A percentile compares a stretch with the other conserved stretches of the same genome.
phyloP scores from a whole-genome alignment of 1,140 invertebrate species.

The Drosophila kanapiae region DNA sequence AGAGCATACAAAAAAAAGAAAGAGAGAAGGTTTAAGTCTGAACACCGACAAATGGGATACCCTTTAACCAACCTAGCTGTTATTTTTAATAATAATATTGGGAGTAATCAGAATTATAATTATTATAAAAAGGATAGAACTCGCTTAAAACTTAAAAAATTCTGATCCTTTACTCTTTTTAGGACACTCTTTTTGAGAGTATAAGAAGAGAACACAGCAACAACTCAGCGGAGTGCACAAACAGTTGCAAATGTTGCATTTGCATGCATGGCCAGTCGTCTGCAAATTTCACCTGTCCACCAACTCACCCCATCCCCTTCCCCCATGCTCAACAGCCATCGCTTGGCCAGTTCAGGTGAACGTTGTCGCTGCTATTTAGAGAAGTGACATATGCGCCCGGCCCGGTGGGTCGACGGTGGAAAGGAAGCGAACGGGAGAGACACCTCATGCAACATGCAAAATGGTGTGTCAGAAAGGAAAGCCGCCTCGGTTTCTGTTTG shows the following conservation, averaged over 20 bases:
- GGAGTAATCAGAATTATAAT: not conserved
- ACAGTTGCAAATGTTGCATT: slow-evolving; percentile 82
- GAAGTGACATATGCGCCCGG: slow-evolving; percentile 70
- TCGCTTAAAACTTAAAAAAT: too few species aligned
- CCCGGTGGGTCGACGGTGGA: slow-evolving; percentile 4
- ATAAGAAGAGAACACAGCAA: slow-evolving; percentile 25
- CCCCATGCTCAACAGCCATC: not conserved
- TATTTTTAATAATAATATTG: not conserved
- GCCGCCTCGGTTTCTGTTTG: slow-evolving; percentile 49
- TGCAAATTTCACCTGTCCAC: slow-evolving; percentile 22
- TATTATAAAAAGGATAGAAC: not conserved
- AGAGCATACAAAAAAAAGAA: slow-evolving; percentile 19
- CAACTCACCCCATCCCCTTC: not conserved
- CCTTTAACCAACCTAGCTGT: not conserved
- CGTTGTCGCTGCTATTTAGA: slow-evolving; percentile 75
- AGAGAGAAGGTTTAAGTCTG: not conserved
- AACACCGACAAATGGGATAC: not conserved
- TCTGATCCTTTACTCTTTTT: not conserved
- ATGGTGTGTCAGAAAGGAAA: slow-evolving; percentile 76
- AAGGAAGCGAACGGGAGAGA: slow-evolving; percentile 21
- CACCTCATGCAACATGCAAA: slow-evolving; percentile 72
- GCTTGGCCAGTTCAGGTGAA: slow-evolving; percentile 58
- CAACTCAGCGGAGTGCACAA: slow-evolving; percentile 58
- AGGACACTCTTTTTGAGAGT: not conserved
- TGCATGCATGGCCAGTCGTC: slow-evolving; percentile 77